Conservation (phyloP, 2,888 invertebrate species). For the Julus scandinavius region DNA sequence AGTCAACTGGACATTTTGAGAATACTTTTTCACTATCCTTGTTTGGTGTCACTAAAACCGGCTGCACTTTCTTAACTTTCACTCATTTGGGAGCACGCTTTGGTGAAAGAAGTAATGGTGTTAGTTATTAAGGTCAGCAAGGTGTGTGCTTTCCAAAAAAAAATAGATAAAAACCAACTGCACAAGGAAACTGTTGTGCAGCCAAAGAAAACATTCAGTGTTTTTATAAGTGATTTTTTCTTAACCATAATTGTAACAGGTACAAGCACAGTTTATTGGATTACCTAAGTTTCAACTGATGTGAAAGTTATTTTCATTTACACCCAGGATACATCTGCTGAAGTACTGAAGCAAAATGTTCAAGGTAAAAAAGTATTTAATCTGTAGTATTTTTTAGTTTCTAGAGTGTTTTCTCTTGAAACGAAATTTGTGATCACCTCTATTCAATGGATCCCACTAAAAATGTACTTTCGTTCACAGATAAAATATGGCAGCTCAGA, state of each 20-base stretch:
- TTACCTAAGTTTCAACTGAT: not conserved
- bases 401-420: not conserved
- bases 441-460: no score
- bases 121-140: not conserved
- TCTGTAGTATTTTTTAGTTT: not conserved
- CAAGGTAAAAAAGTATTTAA: not conserved
- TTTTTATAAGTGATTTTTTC: not conserved
- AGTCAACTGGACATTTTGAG: not conserved
- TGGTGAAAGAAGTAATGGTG: not conserved
- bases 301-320: not conserved
- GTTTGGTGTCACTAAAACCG: conserved; percentile 2
- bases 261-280: conserved; percentile 7
- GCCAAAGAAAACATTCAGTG: not conserved
- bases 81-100: not conserved
- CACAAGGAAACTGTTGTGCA: not conserved
- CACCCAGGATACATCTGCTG: not conserved
- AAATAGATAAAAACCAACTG: not conserved
- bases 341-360: not conserved
- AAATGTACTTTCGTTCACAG: no score
- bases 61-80: conserved; percentile 25
- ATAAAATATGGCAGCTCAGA: no score
- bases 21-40: not conserved
- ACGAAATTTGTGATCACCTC: not conserved
- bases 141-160: not conserved
- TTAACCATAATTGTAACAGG: not conserved